Conservation (phyloP, 2,113 vertebrate species). For the Casuarius casuarius region DNA sequence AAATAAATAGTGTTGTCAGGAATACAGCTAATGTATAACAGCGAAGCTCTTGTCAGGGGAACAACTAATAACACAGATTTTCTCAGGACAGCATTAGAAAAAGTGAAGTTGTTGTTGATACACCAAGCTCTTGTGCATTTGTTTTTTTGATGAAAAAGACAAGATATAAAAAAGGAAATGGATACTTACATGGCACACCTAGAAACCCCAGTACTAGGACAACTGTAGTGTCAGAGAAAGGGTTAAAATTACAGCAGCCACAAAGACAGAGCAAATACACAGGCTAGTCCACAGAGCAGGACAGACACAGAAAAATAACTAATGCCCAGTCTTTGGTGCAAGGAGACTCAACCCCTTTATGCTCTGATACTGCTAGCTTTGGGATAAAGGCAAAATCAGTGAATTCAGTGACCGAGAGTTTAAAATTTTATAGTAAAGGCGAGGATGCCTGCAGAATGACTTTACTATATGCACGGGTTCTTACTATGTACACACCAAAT, state of each 20-base stretch:
- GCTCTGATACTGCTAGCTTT: background rate
- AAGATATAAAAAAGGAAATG: background rate
- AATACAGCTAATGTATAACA: background rate
- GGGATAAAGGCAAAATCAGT: background rate
- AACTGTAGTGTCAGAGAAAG: background rate
- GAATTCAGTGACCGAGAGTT: background rate
- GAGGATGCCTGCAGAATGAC: background rate
- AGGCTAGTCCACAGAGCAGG: background rate
- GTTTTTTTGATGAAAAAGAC: background rate
- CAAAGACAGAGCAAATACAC: background rate
- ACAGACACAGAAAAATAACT: background rate
- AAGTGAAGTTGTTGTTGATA: background rate
- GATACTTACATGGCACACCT: background rate
- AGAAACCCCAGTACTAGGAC: background rate
- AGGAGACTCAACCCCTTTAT: background rate
- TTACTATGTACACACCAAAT: background rate
- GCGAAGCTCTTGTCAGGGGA: background rate
- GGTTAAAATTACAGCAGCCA: background rate
- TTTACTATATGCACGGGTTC: fast-evolving
- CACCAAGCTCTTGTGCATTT: background rate
- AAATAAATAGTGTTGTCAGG: background rate
- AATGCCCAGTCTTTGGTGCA: background rate
- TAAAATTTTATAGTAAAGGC: background rate
- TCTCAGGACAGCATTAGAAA: background rate
- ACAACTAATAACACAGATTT: background rate